These are phyloP conservation scores for Tuta absoluta DNA, from an alignment of 2,888 invertebrate species.

Conservation along the genomic window DNA sequence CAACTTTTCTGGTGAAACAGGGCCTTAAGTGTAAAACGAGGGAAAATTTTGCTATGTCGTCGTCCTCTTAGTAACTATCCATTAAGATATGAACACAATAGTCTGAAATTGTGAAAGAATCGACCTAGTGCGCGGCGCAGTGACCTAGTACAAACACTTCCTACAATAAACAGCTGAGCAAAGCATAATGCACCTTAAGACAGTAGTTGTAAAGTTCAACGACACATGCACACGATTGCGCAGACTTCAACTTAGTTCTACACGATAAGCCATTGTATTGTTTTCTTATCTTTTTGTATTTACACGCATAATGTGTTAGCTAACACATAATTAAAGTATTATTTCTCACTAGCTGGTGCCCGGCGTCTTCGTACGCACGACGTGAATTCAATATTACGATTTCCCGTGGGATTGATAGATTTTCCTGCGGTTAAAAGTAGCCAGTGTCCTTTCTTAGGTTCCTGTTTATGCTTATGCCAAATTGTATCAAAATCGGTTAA, in stretches of 20 bases:
- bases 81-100: background rate
- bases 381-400: too few species aligned
- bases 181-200: constrained; percentile 44
- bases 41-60: background rate
- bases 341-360: too few species aligned
- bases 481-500: too few species aligned
- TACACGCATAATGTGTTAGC: constrained; percentile 14
- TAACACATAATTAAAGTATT: constrained; percentile 1
- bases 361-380: too few species aligned
- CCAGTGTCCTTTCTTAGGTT: too few species aligned
- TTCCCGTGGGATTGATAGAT: too few species aligned
- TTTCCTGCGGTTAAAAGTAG: too few species aligned
- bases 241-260: constrained; percentile 2
- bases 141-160: constrained; percentile 31
- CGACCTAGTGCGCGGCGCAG: constrained; percentile 29
- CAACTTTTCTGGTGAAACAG: background rate
- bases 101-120: constrained; percentile 14
- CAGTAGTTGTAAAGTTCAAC: constrained; percentile 44
- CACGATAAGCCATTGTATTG: constrained; percentile 14
- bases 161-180: constrained; percentile 38
- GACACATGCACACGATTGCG: constrained; percentile 32
- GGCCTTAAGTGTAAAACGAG: too few species aligned
- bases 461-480: too few species aligned
- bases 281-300: constrained; percentile 7
- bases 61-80: background rate